A percentile compares a stretch with the other conserved stretches of the same genome.
phyloP scores from a whole-genome alignment of 2,113 vertebrate species.

The Falco punctatus region DNA sequence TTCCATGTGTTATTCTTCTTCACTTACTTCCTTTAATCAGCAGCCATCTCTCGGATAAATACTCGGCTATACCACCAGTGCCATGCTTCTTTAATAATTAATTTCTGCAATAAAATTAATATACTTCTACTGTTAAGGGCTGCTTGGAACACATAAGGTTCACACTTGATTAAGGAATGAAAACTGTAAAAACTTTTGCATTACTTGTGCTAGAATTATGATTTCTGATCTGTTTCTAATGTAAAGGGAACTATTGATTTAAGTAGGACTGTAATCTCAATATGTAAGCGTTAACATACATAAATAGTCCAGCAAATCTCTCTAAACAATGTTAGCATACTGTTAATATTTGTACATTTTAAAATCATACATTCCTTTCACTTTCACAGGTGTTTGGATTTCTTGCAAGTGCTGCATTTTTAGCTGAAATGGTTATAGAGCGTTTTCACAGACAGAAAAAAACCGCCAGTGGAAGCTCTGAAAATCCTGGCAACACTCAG shows the following conservation, averaged over 20 bases:
- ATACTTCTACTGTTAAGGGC: neutral
- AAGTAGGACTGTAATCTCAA: neutral
- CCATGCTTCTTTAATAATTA: neutral
- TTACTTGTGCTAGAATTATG: neutral
- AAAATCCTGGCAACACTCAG: neutral
- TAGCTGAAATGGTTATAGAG: conserved; percentile 25
- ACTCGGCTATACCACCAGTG: neutral
- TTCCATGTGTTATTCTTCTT: neutral
- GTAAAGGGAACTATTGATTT: neutral
- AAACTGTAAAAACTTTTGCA: neutral
- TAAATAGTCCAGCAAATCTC: neutral
- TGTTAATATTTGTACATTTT: neutral
- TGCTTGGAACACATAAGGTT: neutral
- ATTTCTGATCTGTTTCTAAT: neutral
- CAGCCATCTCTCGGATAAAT: neutral
- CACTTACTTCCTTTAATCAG: neutral
- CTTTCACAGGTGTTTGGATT: conserved; percentile 85
- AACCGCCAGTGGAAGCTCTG: neutral
- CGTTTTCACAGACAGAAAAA: rapidly evolving
- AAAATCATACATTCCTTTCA: neutral
- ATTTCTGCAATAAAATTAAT: neutral
- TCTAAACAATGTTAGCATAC: neutral
- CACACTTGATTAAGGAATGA: neutral
- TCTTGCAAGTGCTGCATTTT: conserved; percentile 72
- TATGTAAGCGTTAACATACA: rapidly evolving